phyloP scores from a whole-genome alignment of 1,140 invertebrate species.

The Eriocheir sinensis region DNA sequence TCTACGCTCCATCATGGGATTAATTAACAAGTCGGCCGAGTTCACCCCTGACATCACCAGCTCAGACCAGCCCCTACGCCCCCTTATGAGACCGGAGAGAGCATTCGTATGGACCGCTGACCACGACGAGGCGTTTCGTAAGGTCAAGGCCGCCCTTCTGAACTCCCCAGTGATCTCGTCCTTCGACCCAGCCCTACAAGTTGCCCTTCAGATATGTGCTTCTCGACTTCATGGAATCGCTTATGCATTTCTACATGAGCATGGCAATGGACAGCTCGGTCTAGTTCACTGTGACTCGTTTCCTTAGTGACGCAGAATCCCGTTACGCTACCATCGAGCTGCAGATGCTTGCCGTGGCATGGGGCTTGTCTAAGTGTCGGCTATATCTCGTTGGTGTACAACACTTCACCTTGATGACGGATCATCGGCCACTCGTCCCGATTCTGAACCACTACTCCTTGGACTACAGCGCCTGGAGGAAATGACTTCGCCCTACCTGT shows the following conservation, averaged over 20 bases:
- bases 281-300: slow-evolving; percentile 71
- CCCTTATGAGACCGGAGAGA: not conserved
- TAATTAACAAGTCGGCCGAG: too few species aligned
- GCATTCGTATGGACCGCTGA: too few species aligned
- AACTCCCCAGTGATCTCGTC: too few species aligned
- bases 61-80: not conserved
- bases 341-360: slow-evolving; percentile 78
- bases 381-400: slow-evolving; percentile 75
- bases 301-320: slow-evolving; percentile 73
- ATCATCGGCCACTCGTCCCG: not conserved
- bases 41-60: slow-evolving; percentile 12
- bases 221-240: too few species aligned
- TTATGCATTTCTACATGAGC: slow-evolving; percentile 40
- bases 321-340: slow-evolving; percentile 77
- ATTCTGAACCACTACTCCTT: not conserved
- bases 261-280: slow-evolving; percentile 26
- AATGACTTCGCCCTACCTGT: not conserved
- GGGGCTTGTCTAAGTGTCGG: slow-evolving; percentile 77
- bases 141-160: too few species aligned
- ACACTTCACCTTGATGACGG: slow-evolving; percentile 67
- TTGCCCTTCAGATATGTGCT: too few species aligned
- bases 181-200: too few species aligned
- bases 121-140: too few species aligned
- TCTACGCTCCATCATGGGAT: too few species aligned
- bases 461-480: not conserved